These are phyloP conservation scores for Cairina moschata DNA, from an alignment of 2,113 vertebrate species.

Conservation along the genomic window DNA sequence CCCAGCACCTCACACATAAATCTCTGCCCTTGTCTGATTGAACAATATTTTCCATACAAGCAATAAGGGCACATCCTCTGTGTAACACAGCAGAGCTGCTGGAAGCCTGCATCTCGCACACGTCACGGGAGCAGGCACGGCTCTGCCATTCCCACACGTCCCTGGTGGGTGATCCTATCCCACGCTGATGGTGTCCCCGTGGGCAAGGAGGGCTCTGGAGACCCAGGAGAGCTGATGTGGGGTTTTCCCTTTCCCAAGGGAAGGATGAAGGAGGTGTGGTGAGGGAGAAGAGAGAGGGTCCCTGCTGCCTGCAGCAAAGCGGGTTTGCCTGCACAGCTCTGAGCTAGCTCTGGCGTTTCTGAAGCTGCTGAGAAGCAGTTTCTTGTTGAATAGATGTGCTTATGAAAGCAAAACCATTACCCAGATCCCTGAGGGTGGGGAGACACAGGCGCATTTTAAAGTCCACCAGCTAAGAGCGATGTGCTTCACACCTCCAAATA, in stretches of 20 bases:
- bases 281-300: not conserved
- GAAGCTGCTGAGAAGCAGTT: not conserved
- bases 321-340: not conserved
- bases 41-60: not conserved
- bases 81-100: not conserved
- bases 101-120: not conserved
- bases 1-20: not conserved
- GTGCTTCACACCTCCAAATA: not conserved
- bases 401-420: not conserved
- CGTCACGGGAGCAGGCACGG: not conserved
- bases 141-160: not conserved
- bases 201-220: not conserved
- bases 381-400: not conserved
- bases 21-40: not conserved
- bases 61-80: rapidly evolving
- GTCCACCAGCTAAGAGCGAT: not conserved
- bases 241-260: not conserved
- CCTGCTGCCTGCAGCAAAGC: not conserved
- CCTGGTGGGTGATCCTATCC: rapidly evolving
- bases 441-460: not conserved
- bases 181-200: rapidly evolving
- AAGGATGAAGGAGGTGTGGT: not conserved
- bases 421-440: not conserved
- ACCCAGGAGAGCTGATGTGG: not conserved
- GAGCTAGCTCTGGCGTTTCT: not conserved